These are phyloP conservation scores for Lethrus apterus DNA, from an alignment of 1,140 invertebrate species.

Conservation along the genomic window DNA sequence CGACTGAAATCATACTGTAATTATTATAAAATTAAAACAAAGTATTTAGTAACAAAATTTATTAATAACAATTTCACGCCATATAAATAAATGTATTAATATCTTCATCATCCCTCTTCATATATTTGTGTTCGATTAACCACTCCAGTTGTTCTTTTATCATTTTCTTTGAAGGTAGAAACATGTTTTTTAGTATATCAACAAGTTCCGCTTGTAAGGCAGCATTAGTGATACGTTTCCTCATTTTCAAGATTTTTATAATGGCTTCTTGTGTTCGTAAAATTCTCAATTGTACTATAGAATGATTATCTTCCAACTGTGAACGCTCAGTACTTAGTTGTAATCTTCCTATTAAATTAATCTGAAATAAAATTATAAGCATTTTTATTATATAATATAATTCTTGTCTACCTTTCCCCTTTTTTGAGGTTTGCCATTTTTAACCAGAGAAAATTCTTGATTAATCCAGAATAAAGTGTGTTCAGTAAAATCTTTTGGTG, in stretches of 20 bases:
- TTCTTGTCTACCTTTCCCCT: conserved; percentile 67
- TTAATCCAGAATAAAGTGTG: conserved; percentile 94
- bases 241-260: conserved; percentile 98
- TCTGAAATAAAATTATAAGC: conserved; percentile 32
- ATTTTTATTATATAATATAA: no score
- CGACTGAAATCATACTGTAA: no score
- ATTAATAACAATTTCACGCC: conserved; percentile 67
- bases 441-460: conserved; percentile 85
- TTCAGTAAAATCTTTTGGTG: conserved; percentile 90
- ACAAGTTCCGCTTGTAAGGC: conserved; percentile 94
- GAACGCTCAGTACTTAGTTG: conserved; percentile 92
- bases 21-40: no score
- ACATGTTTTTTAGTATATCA: conserved; percentile 99
- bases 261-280: conserved; percentile 92
- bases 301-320: conserved; percentile 95
- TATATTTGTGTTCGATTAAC: conserved; percentile 98
- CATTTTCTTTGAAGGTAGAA: conserved; percentile 97
- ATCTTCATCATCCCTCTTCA: conserved; percentile 91
- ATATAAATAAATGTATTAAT: conserved; percentile 98
- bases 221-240: conserved; percentile 88
- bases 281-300: conserved; percentile 92
- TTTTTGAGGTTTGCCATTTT: conserved; percentile 91
- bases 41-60: no score
- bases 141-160: conserved; percentile 99
- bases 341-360: conserved; percentile 88